Evolutionary conservation across 2,797 vertebrate genomes (phyloP).

Genomic region (Hypotaenidia philippensis): DNA sequence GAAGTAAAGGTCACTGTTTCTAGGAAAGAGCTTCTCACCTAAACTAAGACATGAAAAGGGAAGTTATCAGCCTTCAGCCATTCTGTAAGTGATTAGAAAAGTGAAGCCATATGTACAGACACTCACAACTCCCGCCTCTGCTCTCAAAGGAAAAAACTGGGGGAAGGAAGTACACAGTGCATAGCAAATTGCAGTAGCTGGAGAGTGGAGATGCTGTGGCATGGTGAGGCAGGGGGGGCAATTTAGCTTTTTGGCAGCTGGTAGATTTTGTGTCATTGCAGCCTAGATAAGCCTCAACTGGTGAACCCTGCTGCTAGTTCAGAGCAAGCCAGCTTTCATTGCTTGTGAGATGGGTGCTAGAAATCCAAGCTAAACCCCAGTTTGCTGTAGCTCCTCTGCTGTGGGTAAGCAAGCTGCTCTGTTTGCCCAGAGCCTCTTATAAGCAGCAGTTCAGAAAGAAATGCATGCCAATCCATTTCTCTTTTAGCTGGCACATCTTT

Average conservation of each 20-base stretch:
- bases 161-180: not conserved
- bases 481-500: not conserved
- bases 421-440: not conserved
- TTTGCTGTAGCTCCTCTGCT: not conserved
- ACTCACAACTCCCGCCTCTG: not conserved
- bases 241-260: not conserved
- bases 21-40: slow-evolving; percentile 17
- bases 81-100: not conserved
- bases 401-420: not conserved
- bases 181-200: not conserved
- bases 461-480: not conserved
- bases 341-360: not conserved
- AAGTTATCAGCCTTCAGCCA: not conserved
- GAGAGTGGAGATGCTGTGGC: not conserved
- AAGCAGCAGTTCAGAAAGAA: not conserved
- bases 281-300: not conserved
- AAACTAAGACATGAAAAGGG: slow-evolving; percentile 39
- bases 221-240: not conserved
- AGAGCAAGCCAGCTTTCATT: not conserved
- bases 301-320: not conserved
- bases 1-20: slow-evolving; percentile 50
- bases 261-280: not conserved
- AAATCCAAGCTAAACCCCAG: not conserved
- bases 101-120: not conserved
- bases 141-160: not conserved